Evolutionary conservation across 2,888 invertebrate genomes (phyloP).

Genomic region (Pammene fasciana): DNA sequence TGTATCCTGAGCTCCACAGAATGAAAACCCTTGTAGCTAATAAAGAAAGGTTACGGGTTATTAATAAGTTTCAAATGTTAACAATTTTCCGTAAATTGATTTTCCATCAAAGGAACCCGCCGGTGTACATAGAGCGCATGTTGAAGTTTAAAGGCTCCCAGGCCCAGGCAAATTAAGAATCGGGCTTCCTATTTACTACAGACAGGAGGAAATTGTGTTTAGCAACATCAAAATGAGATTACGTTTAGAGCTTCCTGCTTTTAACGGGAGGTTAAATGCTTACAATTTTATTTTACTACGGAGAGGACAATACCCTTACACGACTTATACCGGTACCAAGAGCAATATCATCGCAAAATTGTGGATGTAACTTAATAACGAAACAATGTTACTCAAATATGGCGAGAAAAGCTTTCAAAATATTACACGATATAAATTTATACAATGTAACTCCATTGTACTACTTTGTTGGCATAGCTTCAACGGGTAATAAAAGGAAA

Average conservation of each 20-base stretch:
- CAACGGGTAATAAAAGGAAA: not conserved
- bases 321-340: not conserved
- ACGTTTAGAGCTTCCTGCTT: constrained; percentile 40
- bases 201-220: constrained; percentile 48
- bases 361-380: constrained; percentile 30
- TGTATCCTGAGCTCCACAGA: too few species aligned
- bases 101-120: not conserved
- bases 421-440: constrained; percentile 16
- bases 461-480: not conserved
- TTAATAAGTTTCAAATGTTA: not conserved
- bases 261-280: constrained; percentile 34
- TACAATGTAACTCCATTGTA: constrained; percentile 12
- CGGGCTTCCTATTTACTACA: constrained; percentile 45
- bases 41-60: not conserved
- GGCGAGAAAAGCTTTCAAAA: constrained; percentile 25
- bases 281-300: constrained; percentile 36
- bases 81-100: constrained; percentile 12
- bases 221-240: constrained; percentile 46
- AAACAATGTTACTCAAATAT: constrained; percentile 36
- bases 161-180: constrained; percentile 28
- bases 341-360: constrained; percentile 28
- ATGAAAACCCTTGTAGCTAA: not conserved
- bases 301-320: constrained; percentile 29
- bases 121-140: constrained; percentile 12
- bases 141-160: constrained; percentile 21